Conservation (phyloP, 1,140 invertebrate species). For the Doryteuthis pealeii region DNA sequence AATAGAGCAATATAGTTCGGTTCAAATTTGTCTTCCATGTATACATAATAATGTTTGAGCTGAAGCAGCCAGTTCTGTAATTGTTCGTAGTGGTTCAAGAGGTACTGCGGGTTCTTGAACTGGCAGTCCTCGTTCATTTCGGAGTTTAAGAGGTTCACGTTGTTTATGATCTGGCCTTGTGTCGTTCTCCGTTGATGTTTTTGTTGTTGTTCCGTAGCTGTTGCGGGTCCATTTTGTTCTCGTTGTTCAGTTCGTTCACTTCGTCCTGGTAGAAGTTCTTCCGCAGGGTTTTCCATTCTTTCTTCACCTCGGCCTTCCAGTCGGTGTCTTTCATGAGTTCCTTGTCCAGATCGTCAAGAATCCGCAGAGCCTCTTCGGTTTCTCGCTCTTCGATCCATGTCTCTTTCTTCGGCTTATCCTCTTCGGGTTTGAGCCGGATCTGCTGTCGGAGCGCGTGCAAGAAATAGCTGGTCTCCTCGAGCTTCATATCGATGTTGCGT, state of each 20-base stretch:
- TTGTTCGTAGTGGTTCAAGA: neutral
- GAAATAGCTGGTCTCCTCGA: neutral
- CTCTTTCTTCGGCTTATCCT: neutral
- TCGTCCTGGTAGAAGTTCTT: neutral
- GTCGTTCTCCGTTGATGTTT: neutral
- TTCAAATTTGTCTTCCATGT: neutral
- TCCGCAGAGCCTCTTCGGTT: neutral
- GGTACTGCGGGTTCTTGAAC: neutral
- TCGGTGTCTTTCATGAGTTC: neutral
- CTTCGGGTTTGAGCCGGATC: neutral
- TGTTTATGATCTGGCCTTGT: neutral
- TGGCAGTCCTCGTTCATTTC: neutral
- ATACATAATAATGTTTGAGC: neutral
- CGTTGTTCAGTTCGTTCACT: neutral
- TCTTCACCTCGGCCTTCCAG: neutral
- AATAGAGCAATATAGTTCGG: neutral
- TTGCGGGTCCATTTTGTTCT: neutral
- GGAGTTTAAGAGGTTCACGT: neutral
- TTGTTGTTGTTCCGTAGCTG: neutral
- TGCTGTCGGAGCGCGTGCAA: neutral
- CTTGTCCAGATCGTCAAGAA: neutral
- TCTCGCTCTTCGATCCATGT: neutral
- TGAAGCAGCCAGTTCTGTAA: conserved; percentile 1
- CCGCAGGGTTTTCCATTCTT: neutral
- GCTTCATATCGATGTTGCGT: neutral